Percentiles rank a stretch among this genome's conserved stretches.
These are phyloP conservation scores for Carassius auratus DNA, from an alignment of 2,113 vertebrate species.

Conservation along the genomic window DNA sequence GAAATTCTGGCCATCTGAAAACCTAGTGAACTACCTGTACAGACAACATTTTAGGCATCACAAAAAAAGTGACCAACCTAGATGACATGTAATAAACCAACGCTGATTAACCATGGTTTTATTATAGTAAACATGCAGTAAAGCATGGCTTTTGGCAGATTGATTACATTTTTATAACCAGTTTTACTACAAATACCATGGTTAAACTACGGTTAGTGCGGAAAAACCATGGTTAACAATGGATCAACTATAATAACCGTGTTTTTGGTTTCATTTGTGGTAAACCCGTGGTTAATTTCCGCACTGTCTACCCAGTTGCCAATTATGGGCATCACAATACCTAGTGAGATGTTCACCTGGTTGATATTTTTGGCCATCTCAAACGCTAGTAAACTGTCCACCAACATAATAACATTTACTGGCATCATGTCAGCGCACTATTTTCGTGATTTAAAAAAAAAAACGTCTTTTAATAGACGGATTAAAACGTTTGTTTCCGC, in stretches of 20 bases:
- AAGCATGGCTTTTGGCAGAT: neutral
- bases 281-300: neutral
- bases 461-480: neutral
- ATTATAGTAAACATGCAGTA: neutral
- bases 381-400: neutral
- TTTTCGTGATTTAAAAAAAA: neutral
- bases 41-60: neutral
- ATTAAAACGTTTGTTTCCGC: neutral
- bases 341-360: neutral
- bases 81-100: neutral
- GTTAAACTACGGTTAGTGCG: neutral
- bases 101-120: neutral
- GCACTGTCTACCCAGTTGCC: neutral
- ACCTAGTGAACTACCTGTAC: neutral
- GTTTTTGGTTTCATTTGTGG: neutral
- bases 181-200: neutral
- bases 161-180: neutral
- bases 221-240: too few relatives aligned
- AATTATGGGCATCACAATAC: neutral
- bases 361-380: neutral
- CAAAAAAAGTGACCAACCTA: neutral
- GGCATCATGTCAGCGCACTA: neutral
- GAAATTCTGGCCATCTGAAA: neutral
- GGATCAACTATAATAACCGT: neutral
- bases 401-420: neutral